phyloP scores from a whole-genome alignment of 2,113 vertebrate species.

The Arenaria interpres region DNA sequence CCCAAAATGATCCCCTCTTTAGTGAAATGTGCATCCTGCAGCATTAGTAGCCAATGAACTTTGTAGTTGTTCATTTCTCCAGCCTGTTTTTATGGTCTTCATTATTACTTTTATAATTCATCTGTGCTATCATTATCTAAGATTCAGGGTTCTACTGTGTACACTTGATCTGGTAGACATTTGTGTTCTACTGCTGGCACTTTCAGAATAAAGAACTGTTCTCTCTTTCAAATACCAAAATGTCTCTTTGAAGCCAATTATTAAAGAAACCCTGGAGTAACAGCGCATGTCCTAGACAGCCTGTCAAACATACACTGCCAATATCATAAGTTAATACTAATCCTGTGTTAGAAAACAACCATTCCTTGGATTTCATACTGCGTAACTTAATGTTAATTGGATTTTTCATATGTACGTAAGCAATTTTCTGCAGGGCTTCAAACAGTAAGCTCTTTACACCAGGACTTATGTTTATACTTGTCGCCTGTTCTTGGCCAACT shows the following conservation, averaged over 20 bases:
- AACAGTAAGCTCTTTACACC: background rate
- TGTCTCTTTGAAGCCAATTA: background rate
- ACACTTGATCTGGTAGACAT: background rate
- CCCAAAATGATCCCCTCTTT: background rate
- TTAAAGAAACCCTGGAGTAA: constrained; percentile 1
- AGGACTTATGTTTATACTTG: background rate
- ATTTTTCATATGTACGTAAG: background rate
- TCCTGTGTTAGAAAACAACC: background rate
- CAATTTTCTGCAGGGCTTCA: background rate
- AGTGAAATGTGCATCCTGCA: constrained; percentile 14
- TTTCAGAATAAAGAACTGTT: background rate
- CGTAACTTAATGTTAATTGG: background rate
- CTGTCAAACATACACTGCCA: background rate
- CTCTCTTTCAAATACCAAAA: background rate
- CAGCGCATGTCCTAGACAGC: background rate
- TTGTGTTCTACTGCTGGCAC: background rate
- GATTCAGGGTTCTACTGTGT: background rate
- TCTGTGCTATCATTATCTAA: background rate
- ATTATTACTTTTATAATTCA: background rate
- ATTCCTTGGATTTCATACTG: background rate
- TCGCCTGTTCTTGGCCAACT: background rate
- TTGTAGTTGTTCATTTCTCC: background rate
- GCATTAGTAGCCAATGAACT: background rate
- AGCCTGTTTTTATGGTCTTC: background rate
- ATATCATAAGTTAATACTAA: background rate